Evolutionary conservation across 2,888 invertebrate genomes (phyloP).

Genomic region (Spilarctia lutea): DNA sequence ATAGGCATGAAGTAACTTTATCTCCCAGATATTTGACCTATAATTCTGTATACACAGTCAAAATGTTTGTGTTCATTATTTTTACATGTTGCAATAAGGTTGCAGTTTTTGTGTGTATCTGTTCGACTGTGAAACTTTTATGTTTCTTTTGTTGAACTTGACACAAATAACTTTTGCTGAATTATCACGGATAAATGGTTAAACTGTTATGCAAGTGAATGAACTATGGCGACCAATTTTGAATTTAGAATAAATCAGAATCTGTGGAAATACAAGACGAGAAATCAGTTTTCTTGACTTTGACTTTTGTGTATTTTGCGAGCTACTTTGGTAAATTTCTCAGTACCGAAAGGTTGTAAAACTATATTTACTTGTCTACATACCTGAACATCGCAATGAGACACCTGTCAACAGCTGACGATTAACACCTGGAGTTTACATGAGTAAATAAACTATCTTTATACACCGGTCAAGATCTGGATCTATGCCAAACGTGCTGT

Average conservation of each 20-base stretch:
- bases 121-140: conserved; percentile 40
- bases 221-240: background rate
- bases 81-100: conserved; percentile 39
- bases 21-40: background rate
- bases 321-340: background rate
- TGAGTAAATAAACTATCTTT: conserved; percentile 27
- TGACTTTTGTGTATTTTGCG: too few relatives aligned
- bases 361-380: background rate
- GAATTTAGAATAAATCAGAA: background rate
- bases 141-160: conserved; percentile 17
- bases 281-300: too few relatives aligned
- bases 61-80: conserved; percentile 32
- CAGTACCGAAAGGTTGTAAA: background rate
- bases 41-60: background rate
- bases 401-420: conserved; percentile 17
- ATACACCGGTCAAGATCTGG: conserved; percentile 34
- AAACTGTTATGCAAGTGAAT: conserved; percentile 15
- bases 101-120: conserved; percentile 36
- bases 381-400: background rate
- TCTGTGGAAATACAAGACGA: background rate
- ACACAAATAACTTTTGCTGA: conserved; percentile 20
- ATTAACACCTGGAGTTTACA: conserved; percentile 14
- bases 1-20: too few relatives aligned
- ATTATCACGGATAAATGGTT: conserved; percentile 19
- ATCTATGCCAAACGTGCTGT: conserved; percentile 26